Evolutionary conservation across 37 sponge, comb jelly and placozoan species (phyloP), one percentile per base, ranked within the genome.

Genomic region (Chondrosia reniformis): DNA sequence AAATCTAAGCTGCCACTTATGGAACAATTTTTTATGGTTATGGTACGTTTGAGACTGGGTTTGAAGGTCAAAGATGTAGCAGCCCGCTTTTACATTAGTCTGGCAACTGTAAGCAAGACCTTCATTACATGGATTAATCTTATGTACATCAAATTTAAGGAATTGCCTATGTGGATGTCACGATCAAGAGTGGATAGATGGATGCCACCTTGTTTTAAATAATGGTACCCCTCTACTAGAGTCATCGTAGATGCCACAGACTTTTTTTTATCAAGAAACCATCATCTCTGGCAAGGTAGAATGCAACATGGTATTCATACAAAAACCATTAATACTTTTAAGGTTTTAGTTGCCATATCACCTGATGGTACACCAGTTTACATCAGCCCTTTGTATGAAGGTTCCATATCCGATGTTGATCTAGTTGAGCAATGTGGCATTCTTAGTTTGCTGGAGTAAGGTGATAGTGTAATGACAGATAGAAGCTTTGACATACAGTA

Each of bases 121-220:
- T 62, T 62, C 63, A 24, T 34, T 59, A 77, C 67, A 64, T 79
- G 80, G 80, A 79, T 79, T 24, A 79, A 79, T 33, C 46, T 79
- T 41, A 79, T 79, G 80, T 79, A 63, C 46, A 12, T 75, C 76
- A 75, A 75, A 24, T 75, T 75, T 55, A 75, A 75, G 54, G 46
- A 46, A 12, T 75, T 46, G 28, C 76, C 52, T 22, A 49, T 75
- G 76, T 75, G 55, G 54, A 38, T 62, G 63, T 64, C 66, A 21
- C 36, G 31, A 2, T 33, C 66, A 33, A 64, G 33, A 33, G 31
- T 64, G 66, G 66, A 64, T 36, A 64, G 33, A 30, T 64, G 66
- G 66, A 64, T 64, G 3, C 66, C 66, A 4, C 66, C 36, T 64
- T 64, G 66, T 64, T 64, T 64, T 7, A 64, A 64, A 36, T 28